Conservation (phyloP, 2,888 invertebrate species). For the Ochropleura plecta region DNA sequence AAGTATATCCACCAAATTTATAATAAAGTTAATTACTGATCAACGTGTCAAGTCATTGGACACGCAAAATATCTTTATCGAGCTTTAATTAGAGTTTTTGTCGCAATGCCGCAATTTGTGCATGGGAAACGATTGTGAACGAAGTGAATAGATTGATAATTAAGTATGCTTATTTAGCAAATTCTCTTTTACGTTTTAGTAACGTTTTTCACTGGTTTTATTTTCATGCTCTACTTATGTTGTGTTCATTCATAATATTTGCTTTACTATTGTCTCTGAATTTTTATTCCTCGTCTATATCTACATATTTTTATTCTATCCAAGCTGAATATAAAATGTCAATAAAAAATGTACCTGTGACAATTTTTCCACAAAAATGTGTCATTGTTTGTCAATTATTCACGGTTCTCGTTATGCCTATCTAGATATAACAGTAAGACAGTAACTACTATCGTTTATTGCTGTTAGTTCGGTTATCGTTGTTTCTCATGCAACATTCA, state of each 20-base stretch:
- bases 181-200: constrained; percentile 35
- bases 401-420: constrained; percentile 10
- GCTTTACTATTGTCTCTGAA: background rate
- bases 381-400: constrained; percentile 28
- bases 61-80: constrained; percentile 36
- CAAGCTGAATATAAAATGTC: constrained; percentile 1
- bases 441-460: background rate
- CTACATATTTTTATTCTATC: background rate
- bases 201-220: constrained; percentile 9
- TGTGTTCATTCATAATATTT: background rate
- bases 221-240: background rate
- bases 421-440: constrained; percentile 22
- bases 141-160: constrained; percentile 37
- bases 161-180: constrained; percentile 22
- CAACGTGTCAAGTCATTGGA: constrained; percentile 6
- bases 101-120: constrained; percentile 34
- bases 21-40: background rate
- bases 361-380: constrained; percentile 15
- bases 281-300: background rate
- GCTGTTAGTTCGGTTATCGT: constrained; percentile 34
- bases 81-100: constrained; percentile 51
- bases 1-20: background rate
- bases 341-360: constrained; percentile 7
- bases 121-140: constrained; percentile 32
- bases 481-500: constrained; percentile 66